Evolutionary conservation across 2,113 vertebrate species (phyloP).

Genomic region (Menidia beryllina): DNA sequence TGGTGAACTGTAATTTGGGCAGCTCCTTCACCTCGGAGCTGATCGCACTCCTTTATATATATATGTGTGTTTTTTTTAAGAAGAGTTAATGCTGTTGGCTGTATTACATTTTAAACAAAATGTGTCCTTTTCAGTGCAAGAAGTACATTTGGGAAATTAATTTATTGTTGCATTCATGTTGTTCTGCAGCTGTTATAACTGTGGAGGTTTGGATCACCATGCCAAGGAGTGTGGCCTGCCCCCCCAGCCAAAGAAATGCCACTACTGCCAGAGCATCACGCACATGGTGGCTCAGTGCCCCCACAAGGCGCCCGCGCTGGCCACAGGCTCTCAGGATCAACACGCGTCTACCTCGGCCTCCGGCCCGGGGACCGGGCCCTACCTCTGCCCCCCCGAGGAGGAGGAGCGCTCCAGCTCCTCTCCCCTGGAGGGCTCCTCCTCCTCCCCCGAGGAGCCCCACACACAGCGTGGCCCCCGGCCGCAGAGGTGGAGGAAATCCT

Average conservation of each 20-base stretch:
- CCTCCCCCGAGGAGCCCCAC: slow-evolving; percentile 88
- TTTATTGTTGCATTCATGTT: not conserved
- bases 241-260: slow-evolving; percentile 99
- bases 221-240: slow-evolving; percentile 98
- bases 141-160: not conserved
- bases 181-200: slow-evolving; percentile 94
- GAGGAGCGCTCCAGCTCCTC: slow-evolving; percentile 84
- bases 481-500: slow-evolving; percentile 95
- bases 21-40: not conserved
- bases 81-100: too few relatives aligned
- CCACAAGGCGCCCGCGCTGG: slow-evolving; percentile 82
- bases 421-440: slow-evolving; percentile 86
- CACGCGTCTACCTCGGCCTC: slow-evolving; percentile 81
- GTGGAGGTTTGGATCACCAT: slow-evolving; percentile 97
- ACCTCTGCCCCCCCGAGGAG: slow-evolving; percentile 81
- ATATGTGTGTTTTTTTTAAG: too few relatives aligned
- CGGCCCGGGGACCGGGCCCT: slow-evolving; percentile 74
- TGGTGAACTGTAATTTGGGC: slow-evolving; percentile 31
- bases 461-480: slow-evolving; percentile 88
- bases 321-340: slow-evolving; percentile 91
- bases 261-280: slow-evolving; percentile 97
- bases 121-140: not conserved
- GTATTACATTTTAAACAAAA: not conserved
- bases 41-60: not conserved
- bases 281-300: slow-evolving; percentile 98